phyloP scores from a whole-genome alignment of 2,113 vertebrate genomes.

The Catharus minimus region DNA sequence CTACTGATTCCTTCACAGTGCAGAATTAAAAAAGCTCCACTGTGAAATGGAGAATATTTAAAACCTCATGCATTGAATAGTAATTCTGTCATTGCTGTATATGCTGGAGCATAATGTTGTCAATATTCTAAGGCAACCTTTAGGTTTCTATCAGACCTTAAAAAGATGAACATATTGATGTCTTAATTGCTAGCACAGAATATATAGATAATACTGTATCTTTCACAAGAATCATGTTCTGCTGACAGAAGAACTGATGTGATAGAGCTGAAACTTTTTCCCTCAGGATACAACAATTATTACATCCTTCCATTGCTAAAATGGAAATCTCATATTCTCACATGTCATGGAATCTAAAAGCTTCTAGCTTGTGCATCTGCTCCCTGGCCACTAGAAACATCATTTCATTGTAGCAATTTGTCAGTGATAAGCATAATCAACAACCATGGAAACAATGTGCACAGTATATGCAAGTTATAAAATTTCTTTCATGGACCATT shows the following conservation, averaged over 20 bases:
- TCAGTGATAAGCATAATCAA: not conserved
- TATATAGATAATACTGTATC: not conserved
- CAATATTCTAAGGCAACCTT: conserved; percentile 3
- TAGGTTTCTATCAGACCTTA: not conserved
- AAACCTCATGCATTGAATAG: not conserved
- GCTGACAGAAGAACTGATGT: not conserved
- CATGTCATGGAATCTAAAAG: not conserved
- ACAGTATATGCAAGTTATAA: not conserved
- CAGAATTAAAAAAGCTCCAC: not conserved
- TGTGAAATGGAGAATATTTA: not conserved
- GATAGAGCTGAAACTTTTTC: not conserved
- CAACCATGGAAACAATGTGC: not conserved
- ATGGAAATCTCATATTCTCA: not conserved
- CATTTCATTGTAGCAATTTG: not conserved
- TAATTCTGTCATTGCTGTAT: not conserved
- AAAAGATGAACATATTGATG: not conserved
- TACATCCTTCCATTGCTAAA: not conserved
- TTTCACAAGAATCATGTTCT: not conserved
- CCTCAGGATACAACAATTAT: not conserved
- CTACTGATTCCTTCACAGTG: not conserved
- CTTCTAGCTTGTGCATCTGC: not conserved
- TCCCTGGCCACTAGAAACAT: not conserved
- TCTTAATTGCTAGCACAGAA: conserved; percentile 8
- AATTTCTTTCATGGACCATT: not conserved
- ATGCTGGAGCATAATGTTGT: not conserved